These are phyloP conservation scores for Epistrophe grossulariae DNA, from an alignment of 2,888 invertebrate genomes.

Conservation along the genomic window DNA sequence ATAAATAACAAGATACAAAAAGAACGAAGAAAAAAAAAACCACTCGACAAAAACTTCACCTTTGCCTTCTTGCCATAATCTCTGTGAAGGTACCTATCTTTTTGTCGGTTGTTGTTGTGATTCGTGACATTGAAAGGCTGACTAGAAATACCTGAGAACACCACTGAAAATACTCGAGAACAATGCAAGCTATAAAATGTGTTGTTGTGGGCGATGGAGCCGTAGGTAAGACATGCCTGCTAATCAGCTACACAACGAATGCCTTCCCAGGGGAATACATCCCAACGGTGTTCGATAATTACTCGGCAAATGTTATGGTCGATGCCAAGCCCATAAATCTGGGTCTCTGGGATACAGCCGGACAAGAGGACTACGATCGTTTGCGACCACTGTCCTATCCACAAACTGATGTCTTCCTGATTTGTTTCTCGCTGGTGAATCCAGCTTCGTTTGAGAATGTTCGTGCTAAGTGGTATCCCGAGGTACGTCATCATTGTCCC, in stretches of 20 bases:
- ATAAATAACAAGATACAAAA: background rate
- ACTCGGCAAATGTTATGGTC: conserved; percentile 83
- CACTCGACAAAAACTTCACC: conserved; percentile 9
- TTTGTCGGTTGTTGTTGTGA: conserved; percentile 29
- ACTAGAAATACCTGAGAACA: conserved; percentile 47
- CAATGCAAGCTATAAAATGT: conserved; percentile 83
- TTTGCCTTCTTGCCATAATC: conserved; percentile 68
- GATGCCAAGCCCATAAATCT: conserved; percentile 82
- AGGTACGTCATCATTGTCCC: conserved; percentile 82
- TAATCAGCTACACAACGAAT: conserved; percentile 83
- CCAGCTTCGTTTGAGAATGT: conserved; percentile 83
- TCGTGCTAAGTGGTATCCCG: conserved; percentile 83
- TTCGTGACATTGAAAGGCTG: conserved; percentile 65
- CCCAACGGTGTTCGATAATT: conserved; percentile 83
- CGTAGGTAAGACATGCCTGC: conserved; percentile 82
- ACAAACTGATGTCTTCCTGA: conserved; percentile 82
- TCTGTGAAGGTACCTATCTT: conserved; percentile 6
- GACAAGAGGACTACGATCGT: conserved; percentile 82
- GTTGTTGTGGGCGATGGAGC: conserved; percentile 83
- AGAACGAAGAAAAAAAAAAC: conserved; percentile 4
- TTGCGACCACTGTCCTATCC: conserved; percentile 82
- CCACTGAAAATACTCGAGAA: conserved; percentile 21
- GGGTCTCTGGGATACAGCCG: conserved; percentile 83
- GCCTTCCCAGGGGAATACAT: conserved; percentile 83
- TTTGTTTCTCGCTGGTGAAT: conserved; percentile 82